Evolutionary conservation across 2,888 invertebrate species (phyloP).

Genomic region (Tenodera sinensis): DNA sequence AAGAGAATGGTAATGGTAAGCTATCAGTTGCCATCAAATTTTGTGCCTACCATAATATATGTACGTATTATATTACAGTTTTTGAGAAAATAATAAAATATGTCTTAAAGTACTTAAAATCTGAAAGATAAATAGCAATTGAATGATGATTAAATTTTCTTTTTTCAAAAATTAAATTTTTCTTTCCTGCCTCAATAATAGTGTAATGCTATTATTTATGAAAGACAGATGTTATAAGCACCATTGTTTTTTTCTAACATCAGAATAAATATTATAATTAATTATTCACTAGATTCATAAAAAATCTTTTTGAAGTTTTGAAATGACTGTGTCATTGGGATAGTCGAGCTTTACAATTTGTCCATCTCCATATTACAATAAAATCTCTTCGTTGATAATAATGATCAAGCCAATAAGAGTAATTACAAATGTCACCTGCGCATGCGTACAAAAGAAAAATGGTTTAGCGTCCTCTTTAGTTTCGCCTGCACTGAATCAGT

Average conservation of each 20-base stretch:
- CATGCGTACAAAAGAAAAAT: neutral
- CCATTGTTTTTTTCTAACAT: neutral
- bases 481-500: neutral
- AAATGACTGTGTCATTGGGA: neutral
- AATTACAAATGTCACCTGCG: neutral
- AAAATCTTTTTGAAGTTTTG: neutral
- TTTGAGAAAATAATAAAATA: neutral
- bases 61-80: neutral
- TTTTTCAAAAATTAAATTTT: neutral
- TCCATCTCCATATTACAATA: neutral
- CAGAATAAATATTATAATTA: neutral
- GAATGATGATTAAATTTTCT: neutral
- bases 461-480: neutral
- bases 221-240: neutral
- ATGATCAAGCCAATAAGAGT: neutral
- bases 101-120: neutral
- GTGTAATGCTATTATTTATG: neutral
- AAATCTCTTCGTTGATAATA: neutral
- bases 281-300: too few relatives aligned
- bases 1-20: too few relatives aligned
- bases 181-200: neutral
- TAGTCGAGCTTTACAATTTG: neutral
- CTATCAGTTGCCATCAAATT: too few relatives aligned
- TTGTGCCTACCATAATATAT: too few relatives aligned
- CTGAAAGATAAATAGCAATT: neutral